Percentiles rank a stretch among this genome's conserved stretches.
Evolutionary conservation across 1,140 invertebrate genomes (phyloP).

Genomic region (Drosophila obscura): DNA sequence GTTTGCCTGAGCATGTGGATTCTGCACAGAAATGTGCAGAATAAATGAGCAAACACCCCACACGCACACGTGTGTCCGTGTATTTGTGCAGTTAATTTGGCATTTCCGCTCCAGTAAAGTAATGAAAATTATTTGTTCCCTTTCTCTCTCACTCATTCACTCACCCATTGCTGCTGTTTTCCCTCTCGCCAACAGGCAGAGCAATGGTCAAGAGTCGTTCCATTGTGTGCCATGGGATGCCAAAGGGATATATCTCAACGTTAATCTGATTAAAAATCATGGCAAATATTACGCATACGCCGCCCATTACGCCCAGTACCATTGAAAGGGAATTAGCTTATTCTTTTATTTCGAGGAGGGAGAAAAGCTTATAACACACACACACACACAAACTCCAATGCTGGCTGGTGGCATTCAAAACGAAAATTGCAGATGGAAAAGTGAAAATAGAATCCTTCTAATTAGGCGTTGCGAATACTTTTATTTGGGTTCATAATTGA

Average conservation of each 20-base stretch:
- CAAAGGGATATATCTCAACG: constrained; percentile 7
- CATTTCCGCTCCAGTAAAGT: constrained; percentile 79
- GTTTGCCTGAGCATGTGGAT: neutral
- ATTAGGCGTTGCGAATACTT: too few relatives aligned
- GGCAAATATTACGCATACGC: constrained; percentile 26
- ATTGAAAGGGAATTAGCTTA: too few relatives aligned
- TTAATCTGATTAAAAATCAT: constrained; percentile 63
- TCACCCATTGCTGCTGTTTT: neutral
- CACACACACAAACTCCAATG: too few relatives aligned
- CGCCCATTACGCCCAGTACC: neutral
- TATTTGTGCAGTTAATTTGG: constrained; percentile 82
- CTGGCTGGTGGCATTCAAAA: too few relatives aligned
- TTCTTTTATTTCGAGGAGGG: constrained; percentile 14
- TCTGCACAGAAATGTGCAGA: constrained; percentile 59
- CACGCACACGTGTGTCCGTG: constrained; percentile 34
- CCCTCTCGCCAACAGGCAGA: constrained; percentile 2
- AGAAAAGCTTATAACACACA: constrained; percentile 1
- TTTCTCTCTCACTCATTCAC: neutral
- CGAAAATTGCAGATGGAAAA: constrained; percentile 27
- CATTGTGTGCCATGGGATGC: constrained; percentile 63
- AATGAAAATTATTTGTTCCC: constrained; percentile 71
- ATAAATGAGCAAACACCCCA: constrained; percentile 68
- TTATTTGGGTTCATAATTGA: too few relatives aligned
- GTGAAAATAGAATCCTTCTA: neutral
- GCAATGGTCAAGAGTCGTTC: constrained; percentile 43